Percentiles rank a stretch among this genome's conserved stretches.
These are phyloP conservation scores for Schizotus pectinicornis DNA, from an alignment of 2,888 invertebrate species.

Conservation along the genomic window DNA sequence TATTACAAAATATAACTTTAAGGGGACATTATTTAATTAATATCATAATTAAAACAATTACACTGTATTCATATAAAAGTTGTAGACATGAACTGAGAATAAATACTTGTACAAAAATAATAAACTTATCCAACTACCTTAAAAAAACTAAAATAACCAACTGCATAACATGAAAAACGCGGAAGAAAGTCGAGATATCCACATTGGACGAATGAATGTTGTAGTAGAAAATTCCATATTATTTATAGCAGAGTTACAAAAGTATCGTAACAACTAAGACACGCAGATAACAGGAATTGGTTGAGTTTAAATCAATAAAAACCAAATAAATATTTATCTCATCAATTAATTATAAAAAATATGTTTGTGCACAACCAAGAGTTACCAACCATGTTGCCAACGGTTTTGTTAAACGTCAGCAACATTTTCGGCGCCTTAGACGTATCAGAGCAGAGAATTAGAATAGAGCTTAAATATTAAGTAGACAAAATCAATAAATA, in stretches of 20 bases:
- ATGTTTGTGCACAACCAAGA: constrained; percentile 39
- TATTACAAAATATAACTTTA: constrained; percentile 44
- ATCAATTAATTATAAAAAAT: constrained; percentile 31
- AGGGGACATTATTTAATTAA: constrained; percentile 14
- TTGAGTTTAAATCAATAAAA: too few relatives aligned
- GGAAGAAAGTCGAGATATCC: too few relatives aligned
- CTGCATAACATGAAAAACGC: not conserved
- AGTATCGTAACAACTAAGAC: not conserved
- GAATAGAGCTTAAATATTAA: constrained; percentile 13
- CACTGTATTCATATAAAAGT: constrained; percentile 15
- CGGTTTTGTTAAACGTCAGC: not conserved
- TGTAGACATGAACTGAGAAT: constrained; percentile 28
- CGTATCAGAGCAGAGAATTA: constrained; percentile 21
- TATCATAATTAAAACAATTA: constrained; percentile 23
- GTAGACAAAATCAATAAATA: constrained; percentile 7
- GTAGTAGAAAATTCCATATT: too few relatives aligned
- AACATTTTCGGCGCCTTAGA: constrained; percentile 11
- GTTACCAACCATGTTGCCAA: constrained; percentile 20
- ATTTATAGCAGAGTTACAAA: not conserved
- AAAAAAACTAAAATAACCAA: constrained; percentile 23
- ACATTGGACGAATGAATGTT: too few relatives aligned
- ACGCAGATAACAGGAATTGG: not conserved
- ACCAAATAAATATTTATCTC: too few relatives aligned
- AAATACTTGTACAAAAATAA: constrained; percentile 47
- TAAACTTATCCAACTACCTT: constrained; percentile 33